Evolutionary conservation across 1,140 invertebrate genomes (phyloP).

Genomic region (Marisa cornuarietis): DNA sequence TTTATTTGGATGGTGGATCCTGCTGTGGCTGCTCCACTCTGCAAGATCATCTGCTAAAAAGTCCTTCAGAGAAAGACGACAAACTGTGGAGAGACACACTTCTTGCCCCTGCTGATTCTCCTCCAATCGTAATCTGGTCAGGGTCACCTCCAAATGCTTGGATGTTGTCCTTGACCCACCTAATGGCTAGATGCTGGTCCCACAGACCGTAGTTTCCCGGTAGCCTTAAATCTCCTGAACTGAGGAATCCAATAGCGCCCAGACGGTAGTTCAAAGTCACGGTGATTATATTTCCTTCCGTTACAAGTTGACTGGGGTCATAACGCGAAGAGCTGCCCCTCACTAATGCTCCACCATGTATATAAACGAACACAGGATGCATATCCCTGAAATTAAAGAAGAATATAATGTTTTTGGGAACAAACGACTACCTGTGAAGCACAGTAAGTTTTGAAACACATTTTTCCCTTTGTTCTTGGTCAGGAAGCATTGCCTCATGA

Average conservation of each 20-base stretch:
- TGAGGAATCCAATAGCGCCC: conserved; percentile 12
- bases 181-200: conserved; percentile 58
- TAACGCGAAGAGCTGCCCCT: neutral
- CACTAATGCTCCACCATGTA: neutral
- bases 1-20: too few relatives aligned
- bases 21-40: neutral
- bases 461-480: too few relatives aligned
- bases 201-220: conserved; percentile 63
- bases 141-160: conserved; percentile 72
- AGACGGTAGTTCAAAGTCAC: conserved; percentile 21
- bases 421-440: too few relatives aligned
- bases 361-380: neutral
- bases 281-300: conserved; percentile 1
- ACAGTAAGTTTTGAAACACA: too few relatives aligned
- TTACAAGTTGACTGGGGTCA: neutral
- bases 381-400: too few relatives aligned
- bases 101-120: conserved; percentile 70
- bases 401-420: too few relatives aligned
- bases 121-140: conserved; percentile 75
- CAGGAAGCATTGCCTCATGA: too few relatives aligned
- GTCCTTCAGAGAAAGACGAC: conserved; percentile 36
- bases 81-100: conserved; percentile 35
- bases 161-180: conserved; percentile 66
- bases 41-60: conserved; percentile 10
- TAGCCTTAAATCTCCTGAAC: neutral